These are phyloP conservation scores for Odontomachus brunneus DNA, from an alignment of 1,140 invertebrate genomes.

Conservation along the genomic window DNA sequence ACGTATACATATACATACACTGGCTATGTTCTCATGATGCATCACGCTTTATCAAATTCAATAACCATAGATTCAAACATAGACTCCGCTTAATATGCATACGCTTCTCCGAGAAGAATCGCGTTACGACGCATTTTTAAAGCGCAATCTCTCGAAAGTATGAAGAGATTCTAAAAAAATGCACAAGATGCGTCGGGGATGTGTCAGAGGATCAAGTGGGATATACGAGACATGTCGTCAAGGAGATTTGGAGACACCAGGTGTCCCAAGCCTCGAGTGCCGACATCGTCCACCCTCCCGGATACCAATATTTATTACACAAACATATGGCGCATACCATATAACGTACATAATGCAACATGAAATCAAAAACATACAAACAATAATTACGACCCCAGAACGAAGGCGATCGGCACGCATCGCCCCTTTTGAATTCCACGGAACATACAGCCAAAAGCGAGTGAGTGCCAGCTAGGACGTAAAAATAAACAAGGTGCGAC, in stretches of 20 bases:
- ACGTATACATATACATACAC: slow-evolving; percentile 60
- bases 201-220: slow-evolving; percentile 28
- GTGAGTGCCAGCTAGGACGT: slow-evolving; percentile 80
- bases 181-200: slow-evolving; percentile 23
- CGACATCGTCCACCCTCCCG: slow-evolving; percentile 61
- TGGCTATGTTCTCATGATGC: slow-evolving; percentile 31
- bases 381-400: slow-evolving; percentile 57
- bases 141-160: slow-evolving; percentile 25
- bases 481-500: slow-evolving; percentile 84
- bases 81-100: slow-evolving; percentile 40
- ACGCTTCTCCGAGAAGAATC: slow-evolving; percentile 11
- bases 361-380: slow-evolving; percentile 57
- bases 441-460: slow-evolving; percentile 74
- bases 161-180: slow-evolving; percentile 8
- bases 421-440: slow-evolving; percentile 57
- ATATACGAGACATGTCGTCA: slow-evolving; percentile 38
- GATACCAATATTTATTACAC: slow-evolving; percentile 62
- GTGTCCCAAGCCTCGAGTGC: slow-evolving; percentile 31
- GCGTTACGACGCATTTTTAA: slow-evolving; percentile 21
- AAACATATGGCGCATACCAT: slow-evolving; percentile 60
- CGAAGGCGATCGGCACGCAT: slow-evolving; percentile 45
- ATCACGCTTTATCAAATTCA: slow-evolving; percentile 16
- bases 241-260: slow-evolving; percentile 28
- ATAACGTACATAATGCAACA: slow-evolving; percentile 54
- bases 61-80: slow-evolving; percentile 14